Evolutionary conservation across 2,888 invertebrate species (phyloP).

Genomic region (Dasysyrphus albostriatus): DNA sequence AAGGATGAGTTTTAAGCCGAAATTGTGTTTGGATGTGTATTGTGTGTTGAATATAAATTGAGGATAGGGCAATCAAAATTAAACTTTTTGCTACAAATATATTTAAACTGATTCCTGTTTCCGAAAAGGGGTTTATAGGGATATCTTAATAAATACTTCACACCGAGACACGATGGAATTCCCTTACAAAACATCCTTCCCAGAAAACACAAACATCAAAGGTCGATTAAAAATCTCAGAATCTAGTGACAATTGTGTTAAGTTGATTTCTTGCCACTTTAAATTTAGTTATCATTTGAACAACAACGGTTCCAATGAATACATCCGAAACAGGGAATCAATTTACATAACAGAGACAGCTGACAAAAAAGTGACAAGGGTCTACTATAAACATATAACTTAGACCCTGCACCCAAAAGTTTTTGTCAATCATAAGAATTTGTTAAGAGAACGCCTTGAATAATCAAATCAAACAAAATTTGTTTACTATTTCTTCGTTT

Average conservation of each 20-base stretch:
- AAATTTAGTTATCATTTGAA: slow-evolving; percentile 31
- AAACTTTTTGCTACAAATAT: slow-evolving; percentile 18
- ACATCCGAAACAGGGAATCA: slow-evolving; percentile 35
- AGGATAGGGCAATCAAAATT: slow-evolving; percentile 7
- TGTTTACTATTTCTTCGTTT: background rate
- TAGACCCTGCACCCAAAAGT: slow-evolving; percentile 25
- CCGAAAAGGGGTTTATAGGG: background rate
- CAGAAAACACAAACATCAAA: background rate
- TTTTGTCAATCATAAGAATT: slow-evolving; percentile 46
- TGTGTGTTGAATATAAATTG: slow-evolving; percentile 5
- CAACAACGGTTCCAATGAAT: slow-evolving; percentile 1
- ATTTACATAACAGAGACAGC: slow-evolving; percentile 53
- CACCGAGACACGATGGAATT: background rate
- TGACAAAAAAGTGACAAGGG: slow-evolving; percentile 37
- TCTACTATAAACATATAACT: slow-evolving; percentile 11
- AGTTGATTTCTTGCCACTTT: slow-evolving; percentile 29
- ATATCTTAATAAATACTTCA: background rate
- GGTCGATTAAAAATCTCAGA: slow-evolving; percentile 15
- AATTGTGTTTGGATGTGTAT: background rate
- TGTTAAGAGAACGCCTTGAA: slow-evolving; percentile 5
- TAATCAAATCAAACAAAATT: slow-evolving; percentile 34
- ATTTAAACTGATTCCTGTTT: background rate
- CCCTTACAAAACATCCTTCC: background rate
- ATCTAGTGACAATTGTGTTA: slow-evolving; percentile 15
- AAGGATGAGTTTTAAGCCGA: slow-evolving; percentile 20